Conservation (phyloP, 2,797 vertebrate genomes). For the Heliangelus exortis region DNA sequence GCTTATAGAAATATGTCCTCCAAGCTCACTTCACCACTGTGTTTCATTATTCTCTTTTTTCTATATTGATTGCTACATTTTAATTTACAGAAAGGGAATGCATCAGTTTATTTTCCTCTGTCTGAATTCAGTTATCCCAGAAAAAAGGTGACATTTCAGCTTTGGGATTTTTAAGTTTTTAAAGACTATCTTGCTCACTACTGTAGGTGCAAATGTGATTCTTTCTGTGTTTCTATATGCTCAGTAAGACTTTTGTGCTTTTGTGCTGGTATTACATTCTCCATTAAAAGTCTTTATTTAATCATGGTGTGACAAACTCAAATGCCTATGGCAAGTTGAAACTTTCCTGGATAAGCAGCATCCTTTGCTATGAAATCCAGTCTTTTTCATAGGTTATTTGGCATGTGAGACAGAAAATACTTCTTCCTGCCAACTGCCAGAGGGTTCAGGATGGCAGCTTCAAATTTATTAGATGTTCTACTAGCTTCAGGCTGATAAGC, state of each 20-base stretch:
- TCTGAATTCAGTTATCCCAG: background rate
- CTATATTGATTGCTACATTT: background rate
- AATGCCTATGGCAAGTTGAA: conserved; percentile 35
- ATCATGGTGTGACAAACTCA: conserved; percentile 25
- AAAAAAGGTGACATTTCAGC: background rate
- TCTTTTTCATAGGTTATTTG: conserved; percentile 52
- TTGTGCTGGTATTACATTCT: background rate
- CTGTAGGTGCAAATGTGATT: background rate
- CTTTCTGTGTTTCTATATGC: background rate
- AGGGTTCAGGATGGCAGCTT: conserved; percentile 56
- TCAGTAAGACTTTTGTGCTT: conserved; percentile 3
- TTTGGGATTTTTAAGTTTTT: background rate
- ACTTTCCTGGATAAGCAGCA: conserved; percentile 54
- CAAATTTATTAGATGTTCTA: conserved; percentile 57
- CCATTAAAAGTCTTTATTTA: conserved; percentile 44
- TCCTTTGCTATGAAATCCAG: conserved; percentile 39
- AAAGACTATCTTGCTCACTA: background rate
- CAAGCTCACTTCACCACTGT: background rate
- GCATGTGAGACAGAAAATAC: conserved; percentile 40
- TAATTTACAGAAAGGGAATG: background rate
- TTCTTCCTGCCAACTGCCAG: conserved; percentile 51
- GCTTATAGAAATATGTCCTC: background rate
- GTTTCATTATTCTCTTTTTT: conserved; percentile 6
- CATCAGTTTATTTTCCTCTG: background rate
- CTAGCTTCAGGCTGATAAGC: conserved; percentile 51